phyloP scores from a whole-genome alignment of 2,113 vertebrate species.

The Alces alces region DNA sequence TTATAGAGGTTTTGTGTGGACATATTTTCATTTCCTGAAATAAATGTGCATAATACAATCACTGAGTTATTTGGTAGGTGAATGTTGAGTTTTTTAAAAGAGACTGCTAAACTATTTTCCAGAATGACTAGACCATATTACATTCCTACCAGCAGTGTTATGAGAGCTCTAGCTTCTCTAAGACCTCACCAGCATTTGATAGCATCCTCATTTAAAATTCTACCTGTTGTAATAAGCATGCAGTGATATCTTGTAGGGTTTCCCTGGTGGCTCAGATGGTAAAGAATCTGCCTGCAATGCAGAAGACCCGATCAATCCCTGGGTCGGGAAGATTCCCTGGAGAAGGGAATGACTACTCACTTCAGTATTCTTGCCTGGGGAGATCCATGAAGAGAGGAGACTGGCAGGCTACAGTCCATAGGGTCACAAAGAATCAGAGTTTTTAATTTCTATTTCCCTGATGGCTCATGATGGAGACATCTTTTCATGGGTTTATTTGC shows the following conservation, averaged over 20 bases:
- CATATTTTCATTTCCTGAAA: neutral
- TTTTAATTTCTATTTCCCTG: neutral
- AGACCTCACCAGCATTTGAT: neutral
- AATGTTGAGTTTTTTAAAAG: neutral
- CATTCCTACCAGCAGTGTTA: neutral
- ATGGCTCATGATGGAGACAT: neutral
- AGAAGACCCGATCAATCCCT: neutral
- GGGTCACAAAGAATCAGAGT: neutral
- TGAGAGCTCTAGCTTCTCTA: neutral
- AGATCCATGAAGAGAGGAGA: neutral
- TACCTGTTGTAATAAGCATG: neutral
- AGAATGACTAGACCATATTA: neutral
- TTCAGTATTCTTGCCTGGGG: neutral
- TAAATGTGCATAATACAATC: neutral
- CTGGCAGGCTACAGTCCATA: neutral
- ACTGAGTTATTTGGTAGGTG: neutral
- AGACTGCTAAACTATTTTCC: neutral
- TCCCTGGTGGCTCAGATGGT: neutral
- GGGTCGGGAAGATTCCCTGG: neutral
- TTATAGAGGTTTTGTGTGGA: neutral
- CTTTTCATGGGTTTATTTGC: neutral
- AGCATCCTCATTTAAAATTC: neutral
- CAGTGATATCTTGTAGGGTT: neutral
- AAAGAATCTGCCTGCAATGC: neutral
- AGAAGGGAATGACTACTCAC: neutral